Base-by-base conservation (phyloP, 1,140 invertebrate species). In the Dendrolimus punctatus region DNA sequence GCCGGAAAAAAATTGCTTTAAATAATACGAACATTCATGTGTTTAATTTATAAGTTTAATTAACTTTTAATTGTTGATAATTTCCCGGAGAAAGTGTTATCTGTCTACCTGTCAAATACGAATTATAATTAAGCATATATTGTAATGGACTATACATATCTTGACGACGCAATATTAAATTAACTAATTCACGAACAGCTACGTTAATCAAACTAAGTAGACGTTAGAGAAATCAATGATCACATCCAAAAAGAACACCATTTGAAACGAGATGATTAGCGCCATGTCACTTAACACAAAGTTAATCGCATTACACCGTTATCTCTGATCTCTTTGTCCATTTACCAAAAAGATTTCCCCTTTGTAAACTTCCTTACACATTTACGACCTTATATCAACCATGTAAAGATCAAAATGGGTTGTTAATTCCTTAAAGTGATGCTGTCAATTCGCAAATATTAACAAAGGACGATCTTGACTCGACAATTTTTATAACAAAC, bases 281-380 rank as follows among this genome's bases (percentile, higher is more conserved):
- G 66, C 60, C 64, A 64, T 71, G 76, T 74, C 80, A 76, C 73
- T 80, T 79, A 76, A 59, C 64, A 48, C 50, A 57, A 45, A 63
- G 69, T 79, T 80, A 83, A 80, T 84, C 73, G 75, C 68, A 76
- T 78, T 74, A 77, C 68, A 70, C 64, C 68, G 64, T 65, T 79
- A 79, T 73, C 74, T 57, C 47, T 38, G 56, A 76, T 80, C 73
- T 78, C 68, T 78, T 80, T 81, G 74, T 77, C 66, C 68, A 67
- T 68, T 61, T 40, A 45, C 48, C 51, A 57, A 61, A 62, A 65
- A 58, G 57, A 61, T 64, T 59, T 57, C 41, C 57, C 42, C 43
- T 43, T 36, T 46, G 44, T 6, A 10, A 8, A 23, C 46, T 10
- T 6, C 0, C 8, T 10, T 36, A 7, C 49, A 8, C 9, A 59